Evolutionary conservation across 2,797 vertebrate genomes (phyloP), one percentile per base, ranked within the genome.

Genomic region (Apodemus agrarius): DNA sequence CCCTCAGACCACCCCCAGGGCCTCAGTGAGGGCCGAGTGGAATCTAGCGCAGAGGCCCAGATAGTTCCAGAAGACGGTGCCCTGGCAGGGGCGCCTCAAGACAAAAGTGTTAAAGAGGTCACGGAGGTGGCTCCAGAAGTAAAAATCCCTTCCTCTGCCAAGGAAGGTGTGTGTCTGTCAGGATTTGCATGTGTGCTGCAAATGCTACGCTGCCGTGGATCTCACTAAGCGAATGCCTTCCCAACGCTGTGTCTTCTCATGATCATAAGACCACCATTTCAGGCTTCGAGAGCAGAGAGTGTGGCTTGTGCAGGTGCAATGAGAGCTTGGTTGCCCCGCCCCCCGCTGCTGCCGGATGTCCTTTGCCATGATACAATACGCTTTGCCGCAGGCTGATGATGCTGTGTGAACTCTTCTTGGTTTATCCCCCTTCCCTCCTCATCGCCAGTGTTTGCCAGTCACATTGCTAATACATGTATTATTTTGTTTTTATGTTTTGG

Each of bases 101-200:
- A 99, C 98, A 98, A 98, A 98, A 98, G 97, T 97, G 97, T 98
- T 97, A 97, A 96, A 96, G 98, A 98, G 99, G 98, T 98, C 98
- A 97, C 91, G 69, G 99, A 98, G 98, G 98, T 98, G 97, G 98
- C 99, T 98, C 97, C 90, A 79, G 96, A 95, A 97, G 97, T 95
- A 95, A 82, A 98, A 96, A 69, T 95, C 49, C 97, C 98, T 98
- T 99, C 98, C 98, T 98, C 21, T 80, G 87, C 98, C 91, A 98
- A 98, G 98, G 99, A 99, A 99, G 99, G 99, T 99, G 99, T 99
- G 99, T 99, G 98, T 98, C 98, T 98, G 98, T 97, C 98, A 98
- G 97, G 98, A 98, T 98, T 96, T 99, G 99, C 99, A 99, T 99
- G 97, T 98, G 98, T 98, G 98, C 97, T 98, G 97, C 97, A 65